Conservation (phyloP, 2,797 vertebrate species). For the Mormyrus hasselquistii region DNA sequence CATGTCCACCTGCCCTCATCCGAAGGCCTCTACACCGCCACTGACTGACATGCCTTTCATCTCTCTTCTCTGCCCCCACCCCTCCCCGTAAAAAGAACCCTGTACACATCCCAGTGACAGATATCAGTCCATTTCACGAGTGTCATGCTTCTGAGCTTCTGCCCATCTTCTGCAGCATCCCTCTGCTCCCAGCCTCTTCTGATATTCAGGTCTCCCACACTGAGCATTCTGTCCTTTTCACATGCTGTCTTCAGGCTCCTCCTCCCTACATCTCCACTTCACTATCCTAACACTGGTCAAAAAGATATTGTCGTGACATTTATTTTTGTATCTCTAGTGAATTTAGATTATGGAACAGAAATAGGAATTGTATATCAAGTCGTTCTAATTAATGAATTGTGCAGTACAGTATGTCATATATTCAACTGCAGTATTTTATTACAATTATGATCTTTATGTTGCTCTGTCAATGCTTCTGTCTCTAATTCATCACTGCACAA, state of each 20-base stretch:
- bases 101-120: conserved; percentile 30
- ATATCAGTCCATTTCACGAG: conserved; percentile 21
- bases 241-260: not conserved
- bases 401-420: conserved; percentile 38
- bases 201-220: not conserved
- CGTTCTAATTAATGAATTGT: conserved; percentile 31
- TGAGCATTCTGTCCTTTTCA: not conserved
- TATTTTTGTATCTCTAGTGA: conserved; percentile 84
- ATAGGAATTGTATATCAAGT: conserved; percentile 31
- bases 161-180: conserved; percentile 47
- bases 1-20: conserved; percentile 74
- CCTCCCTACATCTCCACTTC: conserved; percentile 7
- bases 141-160: not conserved
- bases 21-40: conserved; percentile 74
- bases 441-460: conserved; percentile 22
- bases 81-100: conserved; percentile 9
- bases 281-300: conserved; percentile 54
- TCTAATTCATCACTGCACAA: not conserved
- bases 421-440: conserved; percentile 48
- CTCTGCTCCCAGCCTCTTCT: conserved; percentile 23
- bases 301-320: conserved; percentile 68
- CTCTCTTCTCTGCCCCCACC: not conserved
- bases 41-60: conserved; percentile 41
- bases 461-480: conserved; percentile 16
- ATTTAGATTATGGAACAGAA: conserved; percentile 50